Percentiles rank a stretch among this genome's conserved stretches.
These are phyloP conservation scores for Siniperca knerii DNA, from an alignment of 2,113 vertebrate genomes.

Conservation along the genomic window DNA sequence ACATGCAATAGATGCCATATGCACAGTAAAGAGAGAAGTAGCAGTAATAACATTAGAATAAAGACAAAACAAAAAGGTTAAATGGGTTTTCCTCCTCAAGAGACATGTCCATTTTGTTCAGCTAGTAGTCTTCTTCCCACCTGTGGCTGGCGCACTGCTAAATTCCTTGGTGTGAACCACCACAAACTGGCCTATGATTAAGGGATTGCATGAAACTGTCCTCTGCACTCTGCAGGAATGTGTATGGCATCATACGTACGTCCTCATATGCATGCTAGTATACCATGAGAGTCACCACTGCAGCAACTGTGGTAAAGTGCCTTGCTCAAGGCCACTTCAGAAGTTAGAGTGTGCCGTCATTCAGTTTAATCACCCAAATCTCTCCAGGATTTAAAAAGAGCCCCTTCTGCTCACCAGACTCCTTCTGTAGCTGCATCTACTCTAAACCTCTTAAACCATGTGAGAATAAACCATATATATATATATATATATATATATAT, in stretches of 20 bases:
- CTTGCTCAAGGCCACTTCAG: not conserved
- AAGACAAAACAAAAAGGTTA: no score
- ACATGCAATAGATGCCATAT: not conserved
- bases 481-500: no score
- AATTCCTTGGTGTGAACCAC: not conserved
- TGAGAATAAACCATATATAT: not conserved
- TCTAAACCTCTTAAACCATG: not conserved
- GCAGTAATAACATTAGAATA: not conserved
- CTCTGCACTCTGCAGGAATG: no score
- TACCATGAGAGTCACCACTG: no score
- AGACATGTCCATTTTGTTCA: not conserved
- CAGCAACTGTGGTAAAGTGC: not conserved
- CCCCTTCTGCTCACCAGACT: conserved; percentile 22
- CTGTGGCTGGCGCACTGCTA: not conserved
- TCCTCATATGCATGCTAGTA: no score
- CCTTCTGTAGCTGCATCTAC: not conserved
- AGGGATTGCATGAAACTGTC: not conserved
- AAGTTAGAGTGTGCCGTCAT: not conserved
- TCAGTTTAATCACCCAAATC: not conserved
- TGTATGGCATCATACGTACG: no score
- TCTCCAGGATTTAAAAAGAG: not conserved
- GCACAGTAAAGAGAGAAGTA: not conserved
- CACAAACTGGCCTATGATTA: not conserved
- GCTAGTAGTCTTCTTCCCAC: not conserved
- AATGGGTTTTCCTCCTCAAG: not conserved